Evolutionary conservation across 2,888 invertebrate species (phyloP), one percentile per base, ranked within the genome.

Genomic region (Phortica okadai): DNA sequence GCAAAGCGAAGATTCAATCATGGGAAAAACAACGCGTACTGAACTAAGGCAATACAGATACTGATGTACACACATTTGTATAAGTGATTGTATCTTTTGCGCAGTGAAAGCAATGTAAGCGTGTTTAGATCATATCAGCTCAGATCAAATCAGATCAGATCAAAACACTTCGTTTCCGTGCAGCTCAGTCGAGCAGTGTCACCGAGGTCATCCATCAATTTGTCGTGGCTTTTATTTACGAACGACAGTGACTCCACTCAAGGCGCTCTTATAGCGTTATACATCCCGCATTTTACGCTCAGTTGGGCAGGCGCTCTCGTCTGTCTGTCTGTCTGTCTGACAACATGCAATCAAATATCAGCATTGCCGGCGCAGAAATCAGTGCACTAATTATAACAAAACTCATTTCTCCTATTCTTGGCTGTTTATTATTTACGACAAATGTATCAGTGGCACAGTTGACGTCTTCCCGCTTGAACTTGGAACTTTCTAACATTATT

Each of bases 161-260:
- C 33, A 33, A 33, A 33, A 33, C 33, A 33, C 33, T 33, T 33
- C 33, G 33, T 33, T 33, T 0, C 33, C 1, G 33, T 5, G 33
- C 33, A 56, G 56, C 14, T 56, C 14, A 56, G 56, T 56, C 56
- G 14, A 56, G 5, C 62, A 78, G 76, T 73, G 77, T 74, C 79
- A 79, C 72, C 82, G 80, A 77, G 85, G 85, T 86, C 85, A 86
- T 81, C 80, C 80, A 79, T 88, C 81, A 86, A 88, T 86, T 85
- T 83, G 84, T 78, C 75, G 25, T n/a, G 41, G 11, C 8, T 21
- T 54, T 67, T 67, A 16, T 44, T 66, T 66, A 66, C 66, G 62
- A 62, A 21, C 6, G 21, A 62, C 16, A 16, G 14, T 16, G 33
- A 33, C 4, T 33, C 4, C 33, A 33, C 33, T 33, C 33, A 33